Evolutionary conservation across 2,888 invertebrate species (phyloP).

Genomic region (Drosophila niveifrons): DNA sequence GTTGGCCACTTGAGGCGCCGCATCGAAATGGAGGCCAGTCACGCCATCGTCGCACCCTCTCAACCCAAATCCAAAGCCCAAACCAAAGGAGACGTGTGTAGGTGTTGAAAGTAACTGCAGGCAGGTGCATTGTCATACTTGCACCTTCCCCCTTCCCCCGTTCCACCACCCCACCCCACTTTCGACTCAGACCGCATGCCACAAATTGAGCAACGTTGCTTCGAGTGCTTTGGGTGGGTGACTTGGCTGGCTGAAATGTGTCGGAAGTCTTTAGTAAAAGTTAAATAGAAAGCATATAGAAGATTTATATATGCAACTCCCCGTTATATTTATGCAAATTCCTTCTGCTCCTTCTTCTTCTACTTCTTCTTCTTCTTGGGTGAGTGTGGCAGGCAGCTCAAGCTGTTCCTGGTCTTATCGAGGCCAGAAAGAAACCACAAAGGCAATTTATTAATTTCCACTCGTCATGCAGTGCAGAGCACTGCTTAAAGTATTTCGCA

Average conservation of each 20-base stretch:
- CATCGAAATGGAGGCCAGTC: constrained; percentile 70
- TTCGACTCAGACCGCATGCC: neutral
- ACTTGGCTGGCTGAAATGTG: constrained; percentile 67
- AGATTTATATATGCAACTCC: constrained; percentile 70
- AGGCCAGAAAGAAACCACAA: constrained; percentile 1
- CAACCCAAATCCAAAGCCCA: constrained; percentile 29
- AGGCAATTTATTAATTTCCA: constrained; percentile 22
- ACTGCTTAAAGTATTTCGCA: neutral
- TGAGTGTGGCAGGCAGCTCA: neutral
- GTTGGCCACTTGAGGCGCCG: constrained; percentile 61
- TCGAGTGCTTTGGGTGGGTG: neutral
- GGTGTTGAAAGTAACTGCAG: constrained; percentile 73
- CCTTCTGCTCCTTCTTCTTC: neutral
- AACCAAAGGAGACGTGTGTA: constrained; percentile 59
- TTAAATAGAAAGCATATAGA: constrained; percentile 78
- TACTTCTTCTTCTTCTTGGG: neutral
- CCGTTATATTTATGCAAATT: constrained; percentile 73
- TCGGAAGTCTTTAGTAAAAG: constrained; percentile 78
- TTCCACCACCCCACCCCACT: neutral
- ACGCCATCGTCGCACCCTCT: constrained; percentile 72
- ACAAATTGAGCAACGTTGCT: constrained; percentile 7
- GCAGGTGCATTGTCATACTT: constrained; percentile 52
- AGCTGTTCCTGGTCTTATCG: constrained; percentile 18
- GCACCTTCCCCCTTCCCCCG: neutral
- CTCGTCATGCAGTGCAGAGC: constrained; percentile 5